Percentiles rank a stretch among this genome's conserved stretches.
Conservation (phyloP, 2,797 vertebrate species). For the Coilia nasus region DNA sequence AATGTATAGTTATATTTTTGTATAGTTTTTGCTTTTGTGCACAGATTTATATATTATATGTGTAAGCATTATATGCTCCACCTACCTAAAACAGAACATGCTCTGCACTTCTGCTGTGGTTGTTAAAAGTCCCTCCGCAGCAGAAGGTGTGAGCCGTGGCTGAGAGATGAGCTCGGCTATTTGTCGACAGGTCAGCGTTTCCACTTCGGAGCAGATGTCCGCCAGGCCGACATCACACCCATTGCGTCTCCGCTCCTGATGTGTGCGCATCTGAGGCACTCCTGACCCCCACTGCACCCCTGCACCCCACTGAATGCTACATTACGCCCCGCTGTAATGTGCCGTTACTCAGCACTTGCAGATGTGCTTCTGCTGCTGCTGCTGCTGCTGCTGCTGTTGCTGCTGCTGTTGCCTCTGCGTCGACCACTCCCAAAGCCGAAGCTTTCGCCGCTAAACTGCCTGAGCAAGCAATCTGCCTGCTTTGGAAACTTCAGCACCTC, state of each 20-base stretch:
- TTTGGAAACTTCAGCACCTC: slow-evolving; percentile 8
- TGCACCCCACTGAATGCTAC: not conserved
- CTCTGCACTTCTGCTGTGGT: not conserved
- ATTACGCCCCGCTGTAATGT: not conserved
- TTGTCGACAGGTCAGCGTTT: not conserved
- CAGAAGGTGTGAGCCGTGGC: not conserved
- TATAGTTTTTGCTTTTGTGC: too few species aligned
- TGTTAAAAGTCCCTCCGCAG: not conserved
- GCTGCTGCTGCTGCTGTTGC: not conserved
- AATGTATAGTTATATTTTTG: too few species aligned
- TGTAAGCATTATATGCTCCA: not conserved
- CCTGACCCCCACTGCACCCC: not conserved
- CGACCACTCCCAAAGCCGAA: not conserved
- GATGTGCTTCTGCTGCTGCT: not conserved
- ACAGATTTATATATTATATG: too few species aligned
- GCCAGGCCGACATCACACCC: not conserved
- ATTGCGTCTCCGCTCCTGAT: not conserved
- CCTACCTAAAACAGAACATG: not conserved
- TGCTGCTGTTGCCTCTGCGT: not conserved
- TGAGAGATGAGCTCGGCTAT: not conserved
- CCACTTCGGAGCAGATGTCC: slow-evolving; percentile 10
- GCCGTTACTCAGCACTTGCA: not conserved
- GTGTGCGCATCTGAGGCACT: not conserved
- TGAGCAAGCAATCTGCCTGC: slow-evolving; percentile 12
- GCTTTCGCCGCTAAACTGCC: not conserved